Conservation (phyloP, 2,888 invertebrate genomes). For the Sinelater perroti region DNA sequence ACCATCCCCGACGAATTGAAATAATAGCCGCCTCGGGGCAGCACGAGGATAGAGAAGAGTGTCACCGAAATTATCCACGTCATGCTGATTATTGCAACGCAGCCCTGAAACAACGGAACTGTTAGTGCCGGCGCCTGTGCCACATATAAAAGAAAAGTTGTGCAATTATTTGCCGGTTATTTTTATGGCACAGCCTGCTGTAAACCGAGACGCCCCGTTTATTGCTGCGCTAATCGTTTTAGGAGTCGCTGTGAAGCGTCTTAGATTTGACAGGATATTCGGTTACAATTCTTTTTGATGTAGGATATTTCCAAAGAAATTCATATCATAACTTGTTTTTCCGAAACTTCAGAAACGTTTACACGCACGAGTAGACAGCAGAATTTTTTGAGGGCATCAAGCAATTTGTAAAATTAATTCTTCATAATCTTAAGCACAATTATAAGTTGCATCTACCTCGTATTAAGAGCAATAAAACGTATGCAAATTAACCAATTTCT, state of each 20-base stretch:
- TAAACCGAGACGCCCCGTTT: slow-evolving; percentile 23
- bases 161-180: slow-evolving; percentile 12
- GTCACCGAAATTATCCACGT: slow-evolving; percentile 88
- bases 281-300: too few relatives aligned
- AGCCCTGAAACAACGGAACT: slow-evolving; percentile 70
- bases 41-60: slow-evolving; percentile 81
- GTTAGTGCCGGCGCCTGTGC: slow-evolving; percentile 10
- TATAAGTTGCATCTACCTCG: too few relatives aligned
- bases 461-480: too few relatives aligned
- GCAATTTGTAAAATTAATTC: too few relatives aligned
- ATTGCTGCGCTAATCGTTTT: slow-evolving; percentile 24
- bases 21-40: slow-evolving; percentile 87
- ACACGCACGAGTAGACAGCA: too few relatives aligned
- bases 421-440: too few relatives aligned
- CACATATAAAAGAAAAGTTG: not conserved
- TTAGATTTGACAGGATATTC: too few relatives aligned
- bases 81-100: slow-evolving; percentile 83
- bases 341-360: too few relatives aligned
- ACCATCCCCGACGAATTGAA: slow-evolving; percentile 86
- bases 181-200: slow-evolving; percentile 16
- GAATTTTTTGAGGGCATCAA: too few relatives aligned
- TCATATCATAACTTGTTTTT: too few relatives aligned
- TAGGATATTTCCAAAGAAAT: too few relatives aligned
- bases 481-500: too few relatives aligned
- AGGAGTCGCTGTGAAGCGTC: not conserved